A percentile compares a stretch with the other conserved stretches of the same genome.
Evolutionary conservation across 1,140 invertebrate genomes (phyloP).

Genomic region (Sycophila sp.): DNA sequence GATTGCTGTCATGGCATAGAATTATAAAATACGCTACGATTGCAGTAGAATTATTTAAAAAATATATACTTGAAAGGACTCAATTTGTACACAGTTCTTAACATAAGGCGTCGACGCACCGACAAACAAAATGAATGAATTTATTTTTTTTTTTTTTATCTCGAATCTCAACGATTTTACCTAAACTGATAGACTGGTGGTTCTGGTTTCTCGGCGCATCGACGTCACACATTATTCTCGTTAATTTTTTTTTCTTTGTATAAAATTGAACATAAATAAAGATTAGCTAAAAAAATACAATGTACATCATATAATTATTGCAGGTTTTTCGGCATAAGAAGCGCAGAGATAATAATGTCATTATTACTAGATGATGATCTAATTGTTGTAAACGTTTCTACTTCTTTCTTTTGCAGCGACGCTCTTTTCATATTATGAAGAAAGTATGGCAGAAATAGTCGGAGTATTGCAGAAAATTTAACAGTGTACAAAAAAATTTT

Average conservation of each 20-base stretch:
- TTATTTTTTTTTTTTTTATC: too few species aligned
- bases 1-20: slow-evolving; percentile 7
- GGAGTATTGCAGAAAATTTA: slow-evolving; percentile 24
- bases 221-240: not conserved
- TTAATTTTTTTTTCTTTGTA: slow-evolving; percentile 17
- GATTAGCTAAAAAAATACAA: slow-evolving; percentile 6
- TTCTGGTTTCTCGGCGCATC: not conserved
- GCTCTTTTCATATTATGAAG: too few species aligned
- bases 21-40: not conserved
- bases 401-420: slow-evolving; percentile 1
- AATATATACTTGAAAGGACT: not conserved
- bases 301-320: slow-evolving; percentile 19
- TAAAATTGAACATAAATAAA: slow-evolving; percentile 24
- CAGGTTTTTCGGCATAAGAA: not conserved
- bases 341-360: not conserved
- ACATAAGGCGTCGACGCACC: not conserved
- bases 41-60: slow-evolving; percentile 1
- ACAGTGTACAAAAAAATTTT: not conserved
- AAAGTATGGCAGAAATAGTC: slow-evolving; percentile 27
- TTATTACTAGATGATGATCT: not conserved
- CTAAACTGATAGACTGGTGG: too few species aligned
- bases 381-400: not conserved
- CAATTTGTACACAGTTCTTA: slow-evolving; percentile 1
- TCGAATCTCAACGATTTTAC: too few species aligned
- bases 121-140: slow-evolving; percentile 1